These are phyloP conservation scores for Priocnemis perturbator DNA, from an alignment of 2,888 invertebrate species.

Conservation along the genomic window DNA sequence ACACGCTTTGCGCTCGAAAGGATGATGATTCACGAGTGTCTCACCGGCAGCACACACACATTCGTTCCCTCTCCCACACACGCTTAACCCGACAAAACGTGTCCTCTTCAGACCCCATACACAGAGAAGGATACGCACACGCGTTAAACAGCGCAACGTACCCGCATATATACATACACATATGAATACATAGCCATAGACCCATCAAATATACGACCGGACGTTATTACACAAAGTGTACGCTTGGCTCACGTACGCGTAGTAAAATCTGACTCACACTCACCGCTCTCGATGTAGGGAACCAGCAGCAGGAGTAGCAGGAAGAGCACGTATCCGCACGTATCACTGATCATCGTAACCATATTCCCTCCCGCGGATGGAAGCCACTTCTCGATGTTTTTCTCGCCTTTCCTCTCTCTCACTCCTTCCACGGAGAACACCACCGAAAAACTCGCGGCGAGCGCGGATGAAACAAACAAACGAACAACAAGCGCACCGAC, in stretches of 20 bases:
- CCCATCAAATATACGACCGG: too few species aligned
- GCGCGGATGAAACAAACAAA: constrained; percentile 10
- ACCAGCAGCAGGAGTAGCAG: constrained; percentile 82
- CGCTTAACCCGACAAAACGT: too few species aligned
- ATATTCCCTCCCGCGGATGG: constrained; percentile 51
- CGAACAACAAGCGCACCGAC: constrained; percentile 16
- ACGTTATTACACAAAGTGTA: too few species aligned
- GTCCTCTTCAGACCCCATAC: too few species aligned
- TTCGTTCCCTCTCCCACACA: too few species aligned
- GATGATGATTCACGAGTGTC: constrained; percentile 48
- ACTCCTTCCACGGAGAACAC: background rate
- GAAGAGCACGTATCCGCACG: constrained; percentile 80
- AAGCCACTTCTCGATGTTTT: background rate
- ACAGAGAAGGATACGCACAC: too few species aligned
- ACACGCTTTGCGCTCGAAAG: constrained; percentile 40
- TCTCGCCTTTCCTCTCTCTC: constrained; percentile 29
- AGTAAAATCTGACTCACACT: constrained; percentile 71
- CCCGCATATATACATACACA: too few species aligned
- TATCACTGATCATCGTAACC: constrained; percentile 73
- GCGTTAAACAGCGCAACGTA: too few species aligned
- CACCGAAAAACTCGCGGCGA: background rate
- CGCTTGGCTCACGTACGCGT: background rate
- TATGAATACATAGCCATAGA: too few species aligned
- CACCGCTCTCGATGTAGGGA: constrained; percentile 84
- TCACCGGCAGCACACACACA: too few species aligned